These are phyloP conservation scores for Nomada ruficornis DNA, from an alignment of 2,888 invertebrate species.

Conservation along the genomic window DNA sequence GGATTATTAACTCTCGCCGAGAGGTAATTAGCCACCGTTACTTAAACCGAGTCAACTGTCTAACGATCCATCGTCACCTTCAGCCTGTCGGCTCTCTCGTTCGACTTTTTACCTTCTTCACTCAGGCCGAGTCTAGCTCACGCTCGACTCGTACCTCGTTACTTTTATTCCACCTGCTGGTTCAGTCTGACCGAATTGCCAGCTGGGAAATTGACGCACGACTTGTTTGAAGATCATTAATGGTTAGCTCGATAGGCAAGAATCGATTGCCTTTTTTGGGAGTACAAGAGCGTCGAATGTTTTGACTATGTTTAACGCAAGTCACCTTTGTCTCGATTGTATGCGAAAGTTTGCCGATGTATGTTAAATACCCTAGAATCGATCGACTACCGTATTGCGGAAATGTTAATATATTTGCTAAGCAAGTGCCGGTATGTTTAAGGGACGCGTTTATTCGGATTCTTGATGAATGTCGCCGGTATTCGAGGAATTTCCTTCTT, in stretches of 20 bases:
- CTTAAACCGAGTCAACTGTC: constrained; percentile 74
- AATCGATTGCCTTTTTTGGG: constrained; percentile 33
- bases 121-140: neutral
- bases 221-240: constrained; percentile 73
- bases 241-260: neutral
- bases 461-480: neutral
- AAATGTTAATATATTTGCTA: neutral
- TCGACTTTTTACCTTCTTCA: constrained; percentile 6
- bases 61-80: constrained; percentile 79
- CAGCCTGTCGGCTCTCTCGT: constrained; percentile 20
- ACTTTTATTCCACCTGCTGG: constrained; percentile 57
- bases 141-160: constrained; percentile 26
- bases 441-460: too few species aligned
- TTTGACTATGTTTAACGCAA: constrained; percentile 13
- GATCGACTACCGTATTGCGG: neutral
- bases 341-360: neutral
- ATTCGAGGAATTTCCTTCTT: neutral
- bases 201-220: constrained; percentile 54
- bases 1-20: constrained; percentile 76
- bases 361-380: neutral
- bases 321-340: neutral
- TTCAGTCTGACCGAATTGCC: constrained; percentile 29
- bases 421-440: too few species aligned
- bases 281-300: neutral
- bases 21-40: constrained; percentile 74